Evolutionary conservation across 2,797 vertebrate species (phyloP).

Genomic region (Melanotaenia trifasciata): DNA sequence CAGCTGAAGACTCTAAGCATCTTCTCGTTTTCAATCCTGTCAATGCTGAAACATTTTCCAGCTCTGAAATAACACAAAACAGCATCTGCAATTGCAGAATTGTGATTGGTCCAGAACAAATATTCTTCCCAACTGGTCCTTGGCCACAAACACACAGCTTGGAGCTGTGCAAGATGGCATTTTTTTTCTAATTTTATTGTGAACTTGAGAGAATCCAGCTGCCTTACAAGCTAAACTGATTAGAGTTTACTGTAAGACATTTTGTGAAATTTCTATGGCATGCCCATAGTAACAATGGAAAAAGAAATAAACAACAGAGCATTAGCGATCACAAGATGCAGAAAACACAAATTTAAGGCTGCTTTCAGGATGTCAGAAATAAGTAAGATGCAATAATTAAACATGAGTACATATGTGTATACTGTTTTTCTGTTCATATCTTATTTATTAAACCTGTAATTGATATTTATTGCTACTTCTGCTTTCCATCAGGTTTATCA

Average conservation of each 20-base stretch:
- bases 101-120: not conserved
- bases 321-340: not conserved
- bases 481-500: not conserved
- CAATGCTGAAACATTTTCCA: not conserved
- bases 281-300: not conserved
- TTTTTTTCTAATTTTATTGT: not conserved
- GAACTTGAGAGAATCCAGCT: not conserved
- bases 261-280: not conserved
- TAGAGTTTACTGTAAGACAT: not conserved
- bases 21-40: not conserved
- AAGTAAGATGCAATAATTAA: not conserved
- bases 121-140: not conserved
- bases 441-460: not conserved
- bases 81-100: not conserved
- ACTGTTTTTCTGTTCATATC: not conserved
- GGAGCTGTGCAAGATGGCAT: not conserved
- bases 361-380: not conserved
- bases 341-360: not conserved
- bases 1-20: not conserved
- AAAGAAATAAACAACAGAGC: slow-evolving; percentile 5
- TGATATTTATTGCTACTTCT: not conserved
- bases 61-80: not conserved
- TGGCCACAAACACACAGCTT: not conserved
- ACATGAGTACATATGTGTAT: no score
- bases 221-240: not conserved